Conservation (phyloP, 2,113 vertebrate genomes). For the Chaetorhynchus papuensis region DNA sequence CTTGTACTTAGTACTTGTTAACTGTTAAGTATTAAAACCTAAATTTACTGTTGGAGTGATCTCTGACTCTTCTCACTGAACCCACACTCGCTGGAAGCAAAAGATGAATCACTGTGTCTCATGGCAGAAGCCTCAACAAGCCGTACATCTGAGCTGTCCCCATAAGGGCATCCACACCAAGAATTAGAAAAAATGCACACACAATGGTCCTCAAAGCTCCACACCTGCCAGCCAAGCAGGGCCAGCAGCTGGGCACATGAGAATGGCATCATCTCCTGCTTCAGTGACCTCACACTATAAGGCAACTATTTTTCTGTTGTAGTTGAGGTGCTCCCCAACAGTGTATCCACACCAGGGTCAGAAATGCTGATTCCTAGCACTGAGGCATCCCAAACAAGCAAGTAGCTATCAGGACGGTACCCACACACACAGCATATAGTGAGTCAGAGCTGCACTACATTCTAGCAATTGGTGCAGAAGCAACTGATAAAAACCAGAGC, state of each 20-base stretch:
- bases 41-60: neutral
- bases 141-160: neutral
- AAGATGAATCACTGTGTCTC: fast-evolving
- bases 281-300: neutral
- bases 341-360: neutral
- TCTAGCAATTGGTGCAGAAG: neutral
- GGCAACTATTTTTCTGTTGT: neutral
- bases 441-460: neutral
- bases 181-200: neutral
- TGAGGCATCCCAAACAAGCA: neutral
- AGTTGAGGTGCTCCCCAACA: neutral
- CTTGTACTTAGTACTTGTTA: neutral
- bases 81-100: neutral
- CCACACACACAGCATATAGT: neutral
- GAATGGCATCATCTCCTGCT: neutral
- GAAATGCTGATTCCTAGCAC: neutral
- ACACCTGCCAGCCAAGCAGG: neutral
- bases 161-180: neutral
- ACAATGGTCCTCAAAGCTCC: neutral
- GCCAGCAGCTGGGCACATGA: neutral
- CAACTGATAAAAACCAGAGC: neutral
- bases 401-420: neutral
- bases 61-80: neutral
- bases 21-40: neutral
- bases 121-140: neutral